phyloP scores from a whole-genome alignment of 2,113 vertebrate species.

The Prinia subflava region DNA sequence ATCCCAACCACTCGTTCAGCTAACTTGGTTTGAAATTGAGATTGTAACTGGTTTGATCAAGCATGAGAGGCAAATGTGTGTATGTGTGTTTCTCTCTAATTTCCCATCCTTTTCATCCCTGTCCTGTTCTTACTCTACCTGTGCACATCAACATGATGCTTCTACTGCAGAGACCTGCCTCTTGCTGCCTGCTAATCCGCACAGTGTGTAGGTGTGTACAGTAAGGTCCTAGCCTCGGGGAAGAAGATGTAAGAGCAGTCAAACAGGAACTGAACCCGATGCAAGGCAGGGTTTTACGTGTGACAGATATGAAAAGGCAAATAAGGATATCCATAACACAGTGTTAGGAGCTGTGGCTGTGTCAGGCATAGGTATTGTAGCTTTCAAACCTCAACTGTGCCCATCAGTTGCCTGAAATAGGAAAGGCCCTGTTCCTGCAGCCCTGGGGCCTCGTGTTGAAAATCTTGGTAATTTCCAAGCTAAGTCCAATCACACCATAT shows the following conservation, averaged over 20 bases:
- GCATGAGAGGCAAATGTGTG: constrained; percentile 40
- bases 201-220: constrained; percentile 23
- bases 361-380: background rate
- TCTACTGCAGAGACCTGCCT: constrained; percentile 50
- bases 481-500: constrained; percentile 7
- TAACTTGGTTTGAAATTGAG: constrained; percentile 19
- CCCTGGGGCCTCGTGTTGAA: background rate
- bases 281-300: constrained; percentile 12
- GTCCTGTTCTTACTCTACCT: constrained; percentile 52
- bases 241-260: constrained; percentile 29
- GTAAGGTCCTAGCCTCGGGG: constrained; percentile 37
- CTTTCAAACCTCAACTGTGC: background rate
- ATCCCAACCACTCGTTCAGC: background rate
- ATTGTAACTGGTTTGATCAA: constrained; percentile 8
- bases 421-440: background rate
- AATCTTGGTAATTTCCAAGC: background rate
- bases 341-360: background rate
- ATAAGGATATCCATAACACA: background rate
- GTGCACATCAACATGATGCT: constrained; percentile 39
- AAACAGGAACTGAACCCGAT: background rate
- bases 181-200: constrained; percentile 29
- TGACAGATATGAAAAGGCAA: background rate
- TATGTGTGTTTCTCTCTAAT: constrained; percentile 21
- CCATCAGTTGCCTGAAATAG: background rate
- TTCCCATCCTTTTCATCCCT: constrained; percentile 51